Evolutionary conservation across 2,888 invertebrate genomes (phyloP).

Genomic region (Caenorhabditis sp.): DNA sequence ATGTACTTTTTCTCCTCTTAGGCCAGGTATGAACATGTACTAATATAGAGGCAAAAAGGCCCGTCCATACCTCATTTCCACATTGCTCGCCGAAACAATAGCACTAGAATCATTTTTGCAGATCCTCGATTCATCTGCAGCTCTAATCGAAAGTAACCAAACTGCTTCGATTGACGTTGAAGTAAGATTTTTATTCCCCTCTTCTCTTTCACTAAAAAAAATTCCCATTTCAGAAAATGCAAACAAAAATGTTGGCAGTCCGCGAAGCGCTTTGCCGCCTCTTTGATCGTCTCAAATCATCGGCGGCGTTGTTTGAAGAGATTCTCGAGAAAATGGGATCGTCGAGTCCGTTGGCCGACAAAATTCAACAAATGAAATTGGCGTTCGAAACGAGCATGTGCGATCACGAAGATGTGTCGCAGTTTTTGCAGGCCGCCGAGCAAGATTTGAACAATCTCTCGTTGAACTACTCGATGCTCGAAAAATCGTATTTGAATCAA

Average conservation of each 20-base stretch:
- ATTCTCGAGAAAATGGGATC: conserved; percentile 39
- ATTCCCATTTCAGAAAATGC: conserved; percentile 19
- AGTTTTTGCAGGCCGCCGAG: conserved; percentile 24
- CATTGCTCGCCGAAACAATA: too few relatives aligned
- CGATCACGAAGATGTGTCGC: conserved; percentile 22
- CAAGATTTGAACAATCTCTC: conserved; percentile 31
- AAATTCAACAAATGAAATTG: conserved; percentile 31
- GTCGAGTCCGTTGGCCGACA: conserved; percentile 23
- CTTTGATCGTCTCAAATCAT: conserved; percentile 38
- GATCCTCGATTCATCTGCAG: conserved; percentile 24
- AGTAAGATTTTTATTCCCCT: background rate
- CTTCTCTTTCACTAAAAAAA: background rate
- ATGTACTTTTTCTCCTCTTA: too few relatives aligned
- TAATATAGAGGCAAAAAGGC: too few relatives aligned
- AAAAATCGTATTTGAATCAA: conserved; percentile 25
- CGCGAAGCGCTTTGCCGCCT: conserved; percentile 21
- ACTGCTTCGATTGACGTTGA: conserved; percentile 17
- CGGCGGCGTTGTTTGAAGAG: conserved; percentile 36
- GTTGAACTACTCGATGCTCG: conserved; percentile 32
- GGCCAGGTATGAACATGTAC: background rate
- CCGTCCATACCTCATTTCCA: too few relatives aligned
- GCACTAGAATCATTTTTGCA: too few relatives aligned
- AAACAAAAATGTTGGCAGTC: conserved; percentile 14
- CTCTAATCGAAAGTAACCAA: conserved; percentile 23
- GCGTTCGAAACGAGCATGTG: conserved; percentile 29